Percentiles rank a stretch among this genome's conserved stretches.
Conservation (phyloP, 2,797 vertebrate species). For the Chaetodon trifasciatus region DNA sequence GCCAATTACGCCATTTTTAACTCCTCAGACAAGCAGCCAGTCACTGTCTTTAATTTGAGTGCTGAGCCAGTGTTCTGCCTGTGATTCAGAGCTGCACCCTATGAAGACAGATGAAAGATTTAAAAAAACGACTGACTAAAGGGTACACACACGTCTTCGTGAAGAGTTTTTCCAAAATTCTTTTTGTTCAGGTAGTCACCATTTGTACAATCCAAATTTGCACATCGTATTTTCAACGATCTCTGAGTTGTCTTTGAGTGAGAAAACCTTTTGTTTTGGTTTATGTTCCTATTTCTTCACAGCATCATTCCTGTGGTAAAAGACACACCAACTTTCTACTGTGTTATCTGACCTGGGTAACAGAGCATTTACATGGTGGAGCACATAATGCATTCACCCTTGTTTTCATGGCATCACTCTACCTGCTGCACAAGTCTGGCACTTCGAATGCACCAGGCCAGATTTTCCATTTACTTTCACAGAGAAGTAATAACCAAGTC, state of each 20-base stretch:
- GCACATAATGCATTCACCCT: not conserved
- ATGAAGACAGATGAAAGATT: constrained; percentile 27
- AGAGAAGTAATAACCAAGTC: not conserved
- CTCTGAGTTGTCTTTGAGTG: not conserved
- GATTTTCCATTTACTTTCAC: not conserved
- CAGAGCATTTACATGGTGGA: not conserved
- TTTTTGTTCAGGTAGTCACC: constrained; percentile 43
- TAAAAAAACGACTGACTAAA: constrained; percentile 33
- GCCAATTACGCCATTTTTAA: constrained; percentile 86
- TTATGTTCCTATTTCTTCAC: constrained; percentile 30
- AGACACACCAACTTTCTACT: constrained; percentile 18
- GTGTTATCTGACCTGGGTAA: not conserved
- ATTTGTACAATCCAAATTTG: not conserved
- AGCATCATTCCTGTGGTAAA: constrained; percentile 66
- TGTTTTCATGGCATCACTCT: not conserved
- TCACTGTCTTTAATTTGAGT: constrained; percentile 81
- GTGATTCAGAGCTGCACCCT: constrained; percentile 59
- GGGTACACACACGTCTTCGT: constrained; percentile 46
- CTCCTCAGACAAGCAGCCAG: constrained; percentile 62
- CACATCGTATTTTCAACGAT: not conserved
- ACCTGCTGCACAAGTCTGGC: not conserved
- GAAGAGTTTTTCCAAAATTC: constrained; percentile 20
- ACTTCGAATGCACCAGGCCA: not conserved
- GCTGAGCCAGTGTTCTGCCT: constrained; percentile 55
- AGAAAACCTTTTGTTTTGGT: constrained; percentile 25